A percentile compares a stretch with the other conserved stretches of the same genome.
Conservation (phyloP, 2,888 invertebrate genomes). For the Netelia virgata region DNA sequence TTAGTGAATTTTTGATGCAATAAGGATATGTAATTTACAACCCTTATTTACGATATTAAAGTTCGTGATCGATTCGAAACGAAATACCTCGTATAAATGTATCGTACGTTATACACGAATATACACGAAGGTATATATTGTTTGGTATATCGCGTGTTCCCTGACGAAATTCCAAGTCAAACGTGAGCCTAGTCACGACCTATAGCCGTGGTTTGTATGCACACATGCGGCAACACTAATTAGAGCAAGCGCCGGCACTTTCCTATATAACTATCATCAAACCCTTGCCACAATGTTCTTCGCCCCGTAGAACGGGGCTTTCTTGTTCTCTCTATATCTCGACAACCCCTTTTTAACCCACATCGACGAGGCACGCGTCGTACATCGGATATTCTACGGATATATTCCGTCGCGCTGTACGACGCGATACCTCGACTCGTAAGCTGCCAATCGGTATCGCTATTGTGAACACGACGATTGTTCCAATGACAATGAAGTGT, state of each 20-base stretch:
- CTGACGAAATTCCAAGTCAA: constrained; percentile 63
- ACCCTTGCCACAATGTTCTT: constrained; percentile 15
- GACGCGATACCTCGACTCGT: not conserved
- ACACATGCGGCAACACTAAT: constrained; percentile 66
- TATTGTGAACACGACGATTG: constrained; percentile 50
- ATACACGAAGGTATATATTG: constrained; percentile 6
- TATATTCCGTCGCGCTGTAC: not conserved
- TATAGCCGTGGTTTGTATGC: constrained; percentile 50
- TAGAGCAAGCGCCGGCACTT: constrained; percentile 55
- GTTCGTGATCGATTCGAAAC: not conserved
- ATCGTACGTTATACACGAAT: not conserved
- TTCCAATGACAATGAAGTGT: constrained; percentile 55
- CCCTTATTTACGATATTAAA: too few relatives aligned
- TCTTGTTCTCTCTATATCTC: not conserved
- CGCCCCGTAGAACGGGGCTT: not conserved
- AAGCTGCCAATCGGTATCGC: constrained; percentile 14
- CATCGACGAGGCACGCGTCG: not conserved
- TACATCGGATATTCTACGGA: constrained; percentile 2
- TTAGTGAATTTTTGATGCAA: too few relatives aligned
- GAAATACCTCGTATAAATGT: constrained; percentile 24
- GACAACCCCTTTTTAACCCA: constrained; percentile 29
- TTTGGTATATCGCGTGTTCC: constrained; percentile 54
- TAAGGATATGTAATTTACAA: too few relatives aligned
- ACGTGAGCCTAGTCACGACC: constrained; percentile 50
- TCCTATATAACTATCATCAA: constrained; percentile 48